Evolutionary conservation across 1,140 invertebrate species (phyloP), one percentile per base, ranked within the genome.

Genomic region (Drosophila leontia): DNA sequence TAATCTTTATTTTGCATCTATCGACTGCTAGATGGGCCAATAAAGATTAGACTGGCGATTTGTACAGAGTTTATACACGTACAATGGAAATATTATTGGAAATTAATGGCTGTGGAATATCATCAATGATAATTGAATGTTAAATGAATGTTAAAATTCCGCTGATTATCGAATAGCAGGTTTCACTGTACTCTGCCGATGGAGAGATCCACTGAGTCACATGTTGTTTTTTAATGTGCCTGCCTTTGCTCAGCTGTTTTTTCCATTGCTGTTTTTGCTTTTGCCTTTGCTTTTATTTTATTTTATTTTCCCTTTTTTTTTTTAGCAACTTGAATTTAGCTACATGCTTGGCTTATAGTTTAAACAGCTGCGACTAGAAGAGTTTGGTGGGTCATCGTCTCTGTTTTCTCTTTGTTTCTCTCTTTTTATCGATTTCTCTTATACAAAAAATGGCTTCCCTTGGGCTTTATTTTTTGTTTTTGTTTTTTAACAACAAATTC

Each of bases 241-340:
- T 42, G 39, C 34, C 35, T 71, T 72, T 72, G 53, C 37, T 59
- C 67, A 71, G 68, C 35, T 69, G 47, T 62, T 29, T 62, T 29
- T 35, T 44, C 29, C 58, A 26, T 35, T 62, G 41, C 15, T 41
- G 9, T 17, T 32, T 50, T 32, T 51, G 26, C 2, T 26, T 67
- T 34, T 61, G 17, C 23, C 23, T 39, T 48, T 63, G 47, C 32
- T 71, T 70, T 70, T 71, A 69, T 32, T 39, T 70, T 32, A 70
- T 32, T 53, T 63, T 11, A 17, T 29, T 17, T 26, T 17, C 3
- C 2, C 12, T 58, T 35, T 34, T 51, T 41, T 26, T 3, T 61
- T 64, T 63, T 50, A 26, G 17, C 26, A 69, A 44, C 44, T 61
- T 32, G 39, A 32, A 45, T 57, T 44, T n/a, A 17, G 32, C 35